A percentile compares a stretch with the other conserved stretches of the same genome.
These are phyloP conservation scores for Drosophila teissieri DNA, from an alignment of 1,140 invertebrate species.

Conservation along the genomic window DNA sequence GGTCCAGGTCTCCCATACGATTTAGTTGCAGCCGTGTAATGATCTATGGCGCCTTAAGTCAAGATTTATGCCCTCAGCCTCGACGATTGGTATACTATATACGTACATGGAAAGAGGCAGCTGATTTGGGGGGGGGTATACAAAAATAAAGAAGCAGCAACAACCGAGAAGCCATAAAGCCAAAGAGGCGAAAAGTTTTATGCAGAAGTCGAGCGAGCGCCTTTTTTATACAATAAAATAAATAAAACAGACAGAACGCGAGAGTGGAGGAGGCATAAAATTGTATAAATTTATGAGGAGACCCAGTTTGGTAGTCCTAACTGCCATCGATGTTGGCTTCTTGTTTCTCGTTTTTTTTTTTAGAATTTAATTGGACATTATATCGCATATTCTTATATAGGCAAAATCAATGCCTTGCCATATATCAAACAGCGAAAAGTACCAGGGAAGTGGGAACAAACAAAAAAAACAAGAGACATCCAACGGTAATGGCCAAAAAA, in stretches of 20 bases:
- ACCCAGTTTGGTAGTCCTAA: conserved; percentile 47
- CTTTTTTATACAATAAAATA: conserved; percentile 76
- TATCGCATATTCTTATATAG: conserved; percentile 65
- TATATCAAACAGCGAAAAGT: conserved; percentile 50
- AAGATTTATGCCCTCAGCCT: conserved; percentile 67
- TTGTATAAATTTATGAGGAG: conserved; percentile 75
- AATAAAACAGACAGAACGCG: conserved; percentile 48
- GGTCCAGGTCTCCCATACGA: conserved; percentile 30
- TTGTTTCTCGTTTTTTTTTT: conserved; percentile 25
- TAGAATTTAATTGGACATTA: conserved; percentile 79
- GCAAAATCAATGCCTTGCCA: conserved; percentile 50
- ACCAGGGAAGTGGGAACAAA: not conserved
- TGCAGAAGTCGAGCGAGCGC: conserved; percentile 52
- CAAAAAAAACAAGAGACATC: not conserved
- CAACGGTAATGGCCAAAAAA: conserved; percentile 52
- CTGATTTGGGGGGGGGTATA: conserved; percentile 7
- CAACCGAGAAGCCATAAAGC: conserved; percentile 65
- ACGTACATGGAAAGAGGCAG: conserved; percentile 43
- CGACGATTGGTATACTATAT: conserved; percentile 70
- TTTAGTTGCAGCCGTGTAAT: conserved; percentile 64
- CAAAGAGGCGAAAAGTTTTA: conserved; percentile 56
- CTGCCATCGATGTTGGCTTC: conserved; percentile 31
- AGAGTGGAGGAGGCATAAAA: conserved; percentile 51
- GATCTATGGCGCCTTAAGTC: conserved; percentile 74
- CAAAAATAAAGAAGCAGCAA: conserved; percentile 18